Percentiles rank a stretch among this genome's conserved stretches.
Evolutionary conservation across 2,888 invertebrate species (phyloP).

Genomic region (Drosophila meridiana): DNA sequence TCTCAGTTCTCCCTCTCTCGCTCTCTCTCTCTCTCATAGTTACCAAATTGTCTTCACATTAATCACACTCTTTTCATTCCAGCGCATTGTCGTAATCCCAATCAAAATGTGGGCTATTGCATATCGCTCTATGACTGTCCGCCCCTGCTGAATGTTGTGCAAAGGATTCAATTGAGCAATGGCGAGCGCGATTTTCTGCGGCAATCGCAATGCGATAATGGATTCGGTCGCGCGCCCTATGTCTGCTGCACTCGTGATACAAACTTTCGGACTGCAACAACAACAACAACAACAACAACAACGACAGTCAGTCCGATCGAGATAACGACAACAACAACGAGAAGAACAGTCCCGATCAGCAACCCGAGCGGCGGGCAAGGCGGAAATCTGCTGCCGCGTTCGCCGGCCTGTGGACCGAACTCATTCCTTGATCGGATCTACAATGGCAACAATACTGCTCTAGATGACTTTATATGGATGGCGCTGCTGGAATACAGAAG

Average conservation of each 20-base stretch:
- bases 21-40: no score
- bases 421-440: constrained; percentile 86
- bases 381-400: constrained; percentile 74
- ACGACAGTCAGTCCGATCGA: constrained; percentile 14
- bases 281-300: constrained; percentile 15
- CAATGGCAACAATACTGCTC: constrained; percentile 87
- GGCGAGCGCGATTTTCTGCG: constrained; percentile 71
- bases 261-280: constrained; percentile 37
- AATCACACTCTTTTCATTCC: neutral
- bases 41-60: no score
- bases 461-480: constrained; percentile 91
- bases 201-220: constrained; percentile 78
- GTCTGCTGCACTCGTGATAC: constrained; percentile 82
- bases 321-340: constrained; percentile 12
- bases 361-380: constrained; percentile 42
- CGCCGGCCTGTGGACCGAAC: constrained; percentile 80
- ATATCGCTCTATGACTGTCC: constrained; percentile 82
- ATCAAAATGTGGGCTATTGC: constrained; percentile 77
- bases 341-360: neutral
- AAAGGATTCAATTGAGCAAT: constrained; percentile 42
- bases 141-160: constrained; percentile 66
- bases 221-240: constrained; percentile 72
- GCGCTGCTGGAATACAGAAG: constrained; percentile 88
- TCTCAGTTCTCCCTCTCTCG: no score
- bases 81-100: constrained; percentile 86